A percentile compares a stretch with the other conserved stretches of the same genome.
Evolutionary conservation across 2,797 vertebrate species (phyloP).

Genomic region (Margarornis squamiger): DNA sequence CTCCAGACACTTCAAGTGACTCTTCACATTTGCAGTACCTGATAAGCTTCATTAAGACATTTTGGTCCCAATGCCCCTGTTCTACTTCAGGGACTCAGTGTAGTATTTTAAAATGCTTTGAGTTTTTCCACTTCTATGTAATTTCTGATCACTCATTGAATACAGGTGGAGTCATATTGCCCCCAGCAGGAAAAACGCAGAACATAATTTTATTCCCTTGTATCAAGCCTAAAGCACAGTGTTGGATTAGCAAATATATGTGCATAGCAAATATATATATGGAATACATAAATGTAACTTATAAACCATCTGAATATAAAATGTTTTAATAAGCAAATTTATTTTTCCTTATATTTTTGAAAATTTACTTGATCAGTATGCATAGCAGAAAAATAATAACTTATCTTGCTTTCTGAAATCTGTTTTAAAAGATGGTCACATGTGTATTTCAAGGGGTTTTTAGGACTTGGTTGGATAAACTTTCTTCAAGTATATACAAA

Average conservation of each 20-base stretch:
- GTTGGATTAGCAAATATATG: neutral
- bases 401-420: neutral
- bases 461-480: neutral
- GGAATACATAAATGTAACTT: neutral
- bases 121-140: neutral
- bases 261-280: neutral
- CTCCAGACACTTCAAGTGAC: neutral
- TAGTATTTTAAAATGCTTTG: slow-evolving; percentile 29
- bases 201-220: slow-evolving; percentile 6
- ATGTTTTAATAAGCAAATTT: neutral
- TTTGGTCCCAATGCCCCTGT: neutral
- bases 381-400: rapidly evolving
- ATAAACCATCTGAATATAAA: neutral
- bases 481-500: neutral
- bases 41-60: slow-evolving; percentile 61
- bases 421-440: neutral
- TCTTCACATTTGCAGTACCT: slow-evolving; percentile 28
- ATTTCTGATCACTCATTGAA: slow-evolving; percentile 19
- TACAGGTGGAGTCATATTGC: slow-evolving; percentile 75
- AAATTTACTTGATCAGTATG: neutral
- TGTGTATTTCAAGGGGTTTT: neutral
- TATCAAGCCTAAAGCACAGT: neutral
- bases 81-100: neutral
- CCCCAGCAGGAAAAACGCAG: slow-evolving; percentile 74
- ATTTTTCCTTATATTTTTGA: neutral